Percentiles rank a stretch among this genome's conserved stretches.
phyloP scores from a whole-genome alignment of 2,888 invertebrate species.

The Morinoia aosen region DNA sequence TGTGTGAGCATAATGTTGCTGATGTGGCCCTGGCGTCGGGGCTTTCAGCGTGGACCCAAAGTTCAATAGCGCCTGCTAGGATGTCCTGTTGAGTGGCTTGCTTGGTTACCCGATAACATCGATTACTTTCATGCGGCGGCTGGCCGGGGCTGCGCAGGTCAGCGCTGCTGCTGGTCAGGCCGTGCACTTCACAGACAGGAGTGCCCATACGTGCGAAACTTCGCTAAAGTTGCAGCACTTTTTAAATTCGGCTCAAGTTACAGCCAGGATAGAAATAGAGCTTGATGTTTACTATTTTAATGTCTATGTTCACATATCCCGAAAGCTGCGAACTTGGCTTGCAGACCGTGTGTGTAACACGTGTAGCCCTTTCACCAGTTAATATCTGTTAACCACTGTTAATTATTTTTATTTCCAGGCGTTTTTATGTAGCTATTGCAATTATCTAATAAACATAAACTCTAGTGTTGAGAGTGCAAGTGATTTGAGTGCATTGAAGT shows the following conservation, averaged over 20 bases:
- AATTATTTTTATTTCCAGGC: background rate
- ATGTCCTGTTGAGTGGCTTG: constrained; percentile 39
- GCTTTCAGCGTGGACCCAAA: background rate
- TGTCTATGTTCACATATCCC: background rate
- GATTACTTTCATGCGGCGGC: constrained; percentile 49
- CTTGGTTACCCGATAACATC: constrained; percentile 43
- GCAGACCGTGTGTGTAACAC: background rate
- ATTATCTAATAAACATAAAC: background rate
- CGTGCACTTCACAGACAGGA: background rate
- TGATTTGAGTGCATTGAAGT: background rate
- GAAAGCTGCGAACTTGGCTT: background rate
- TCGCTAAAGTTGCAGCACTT: background rate
- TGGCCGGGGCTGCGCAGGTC: background rate
- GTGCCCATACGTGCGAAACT: background rate
- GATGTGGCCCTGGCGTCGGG: background rate
- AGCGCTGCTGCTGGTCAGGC: background rate
- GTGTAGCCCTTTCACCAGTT: background rate
- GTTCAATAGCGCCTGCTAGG: background rate
- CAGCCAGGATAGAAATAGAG: background rate
- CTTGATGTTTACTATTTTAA: background rate
- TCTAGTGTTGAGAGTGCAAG: background rate
- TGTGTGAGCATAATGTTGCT: background rate
- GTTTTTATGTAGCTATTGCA: background rate
- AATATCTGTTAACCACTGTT: background rate
- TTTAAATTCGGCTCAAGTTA: background rate